A percentile compares a stretch with the other conserved stretches of the same genome.
Conservation (phyloP, 2,113 vertebrate genomes). For the Xenopus laevis region DNA sequence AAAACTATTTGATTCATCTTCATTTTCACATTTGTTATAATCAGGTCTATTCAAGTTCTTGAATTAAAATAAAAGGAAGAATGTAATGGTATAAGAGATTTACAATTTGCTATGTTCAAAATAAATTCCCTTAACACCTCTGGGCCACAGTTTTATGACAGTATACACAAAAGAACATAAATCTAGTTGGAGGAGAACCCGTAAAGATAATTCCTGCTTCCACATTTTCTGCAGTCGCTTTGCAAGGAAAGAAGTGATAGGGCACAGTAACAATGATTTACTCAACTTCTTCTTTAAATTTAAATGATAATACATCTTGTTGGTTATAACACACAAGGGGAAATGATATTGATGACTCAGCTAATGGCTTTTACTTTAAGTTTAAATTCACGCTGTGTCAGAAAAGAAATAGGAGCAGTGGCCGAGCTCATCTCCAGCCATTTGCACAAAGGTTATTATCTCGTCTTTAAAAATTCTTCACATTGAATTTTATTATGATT, state of each 20-base stretch:
- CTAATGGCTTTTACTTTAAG: constrained; percentile 12
- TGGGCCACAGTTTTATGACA: constrained; percentile 58
- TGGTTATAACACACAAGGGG: constrained; percentile 18
- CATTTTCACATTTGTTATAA: constrained; percentile 47
- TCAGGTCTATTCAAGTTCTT: constrained; percentile 49
- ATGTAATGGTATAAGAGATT: constrained; percentile 50
- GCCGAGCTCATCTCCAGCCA: constrained; percentile 1
- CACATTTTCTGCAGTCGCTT: constrained; percentile 33
- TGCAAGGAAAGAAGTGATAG: constrained; percentile 34
- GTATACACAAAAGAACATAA: constrained; percentile 53
- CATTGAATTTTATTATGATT: constrained; percentile 30
- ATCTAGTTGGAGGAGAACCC: constrained; percentile 53
- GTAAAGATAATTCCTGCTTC: constrained; percentile 54
- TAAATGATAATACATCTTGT: constrained; percentile 40
- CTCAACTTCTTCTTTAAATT: constrained; percentile 11
- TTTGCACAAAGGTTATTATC: constrained; percentile 20
- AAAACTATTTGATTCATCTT: constrained; percentile 13
- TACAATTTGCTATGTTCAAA: constrained; percentile 65
- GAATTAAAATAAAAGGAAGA: constrained; percentile 38
- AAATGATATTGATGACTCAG: constrained; percentile 9
- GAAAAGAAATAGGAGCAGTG: constrained; percentile 13
- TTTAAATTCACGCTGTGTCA: constrained; percentile 1
- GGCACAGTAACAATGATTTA: constrained; percentile 39
- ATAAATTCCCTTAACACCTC: constrained; percentile 66
- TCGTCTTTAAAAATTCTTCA: constrained; percentile 24